phyloP scores from a whole-genome alignment of 2,888 invertebrate species.

The Polydrusus pterygomalis region DNA sequence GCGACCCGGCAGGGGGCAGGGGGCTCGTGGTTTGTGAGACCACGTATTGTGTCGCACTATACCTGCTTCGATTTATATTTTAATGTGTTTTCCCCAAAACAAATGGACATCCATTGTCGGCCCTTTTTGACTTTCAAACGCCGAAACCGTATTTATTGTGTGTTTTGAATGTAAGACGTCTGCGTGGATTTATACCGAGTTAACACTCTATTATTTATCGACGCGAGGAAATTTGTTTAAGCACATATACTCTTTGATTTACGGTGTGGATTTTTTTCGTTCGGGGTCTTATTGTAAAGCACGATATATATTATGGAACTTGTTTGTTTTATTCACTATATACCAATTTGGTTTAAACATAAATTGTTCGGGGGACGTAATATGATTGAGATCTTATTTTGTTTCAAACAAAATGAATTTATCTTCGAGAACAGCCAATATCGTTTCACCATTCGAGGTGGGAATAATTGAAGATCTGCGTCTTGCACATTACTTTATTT shows the following conservation, averaged over 20 bases:
- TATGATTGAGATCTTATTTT: conserved; percentile 58
- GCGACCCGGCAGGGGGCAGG: conserved; percentile 65
- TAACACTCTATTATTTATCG: conserved; percentile 69
- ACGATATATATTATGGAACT: conserved; percentile 57
- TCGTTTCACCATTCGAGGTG: conserved; percentile 34
- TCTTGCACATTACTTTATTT: conserved; percentile 14
- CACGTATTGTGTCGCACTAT: conserved; percentile 71
- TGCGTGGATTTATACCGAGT: conserved; percentile 67
- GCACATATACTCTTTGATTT: conserved; percentile 62
- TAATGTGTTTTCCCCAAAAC: conserved; percentile 72
- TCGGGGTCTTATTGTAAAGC: conserved; percentile 55
- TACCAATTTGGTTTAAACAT: conserved; percentile 56
- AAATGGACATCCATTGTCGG: conserved; percentile 71
- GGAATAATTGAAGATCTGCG: conserved; percentile 39
- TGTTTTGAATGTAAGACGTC: conserved; percentile 70
- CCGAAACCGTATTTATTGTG: conserved; percentile 70
- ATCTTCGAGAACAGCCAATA: conserved; percentile 45
- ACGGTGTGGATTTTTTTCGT: conserved; percentile 58
- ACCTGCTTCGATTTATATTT: conserved; percentile 72
- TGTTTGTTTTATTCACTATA: conserved; percentile 57
- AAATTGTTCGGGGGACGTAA: conserved; percentile 51
- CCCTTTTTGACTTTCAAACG: conserved; percentile 68
- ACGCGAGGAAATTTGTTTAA: conserved; percentile 65
- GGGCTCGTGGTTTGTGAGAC: conserved; percentile 66
- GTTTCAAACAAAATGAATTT: conserved; percentile 54